These are phyloP conservation scores for Monopterus albus DNA, from an alignment of 2,113 vertebrate genomes.

Conservation along the genomic window DNA sequence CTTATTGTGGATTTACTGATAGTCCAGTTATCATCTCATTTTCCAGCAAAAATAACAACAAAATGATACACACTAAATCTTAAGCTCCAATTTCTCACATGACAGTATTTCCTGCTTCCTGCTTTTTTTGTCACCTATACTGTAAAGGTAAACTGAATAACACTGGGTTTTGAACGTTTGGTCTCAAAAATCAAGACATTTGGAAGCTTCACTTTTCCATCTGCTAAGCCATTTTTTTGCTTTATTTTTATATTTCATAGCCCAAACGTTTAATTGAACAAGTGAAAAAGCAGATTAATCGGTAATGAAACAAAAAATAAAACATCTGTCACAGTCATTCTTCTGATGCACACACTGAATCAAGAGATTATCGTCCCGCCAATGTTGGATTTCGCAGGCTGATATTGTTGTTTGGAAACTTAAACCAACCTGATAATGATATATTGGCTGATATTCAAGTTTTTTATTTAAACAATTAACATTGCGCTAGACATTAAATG, in stretches of 20 bases:
- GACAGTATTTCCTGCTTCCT: background rate
- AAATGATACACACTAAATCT: background rate
- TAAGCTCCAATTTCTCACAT: background rate
- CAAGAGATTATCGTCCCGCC: background rate
- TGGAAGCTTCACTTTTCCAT: background rate
- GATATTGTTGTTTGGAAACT: too few relatives aligned
- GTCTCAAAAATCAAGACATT: background rate
- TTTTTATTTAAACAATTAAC: too few relatives aligned
- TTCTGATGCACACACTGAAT: background rate
- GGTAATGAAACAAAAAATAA: background rate
- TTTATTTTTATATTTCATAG: background rate
- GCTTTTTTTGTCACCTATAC: background rate
- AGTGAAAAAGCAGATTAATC: background rate
- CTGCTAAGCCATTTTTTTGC: too few relatives aligned
- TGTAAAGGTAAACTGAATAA: background rate
- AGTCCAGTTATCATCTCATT: background rate
- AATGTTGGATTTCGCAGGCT: background rate
- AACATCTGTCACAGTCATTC: background rate
- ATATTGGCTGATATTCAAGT: too few relatives aligned
- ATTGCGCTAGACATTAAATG: too few relatives aligned
- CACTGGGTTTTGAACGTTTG: background rate
- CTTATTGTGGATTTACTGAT: background rate
- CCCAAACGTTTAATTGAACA: background rate
- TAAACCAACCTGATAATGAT: too few relatives aligned
- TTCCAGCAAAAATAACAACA: background rate